Evolutionary conservation across 1,140 invertebrate genomes (phyloP).

Genomic region (Cheumatopsyche charites): DNA sequence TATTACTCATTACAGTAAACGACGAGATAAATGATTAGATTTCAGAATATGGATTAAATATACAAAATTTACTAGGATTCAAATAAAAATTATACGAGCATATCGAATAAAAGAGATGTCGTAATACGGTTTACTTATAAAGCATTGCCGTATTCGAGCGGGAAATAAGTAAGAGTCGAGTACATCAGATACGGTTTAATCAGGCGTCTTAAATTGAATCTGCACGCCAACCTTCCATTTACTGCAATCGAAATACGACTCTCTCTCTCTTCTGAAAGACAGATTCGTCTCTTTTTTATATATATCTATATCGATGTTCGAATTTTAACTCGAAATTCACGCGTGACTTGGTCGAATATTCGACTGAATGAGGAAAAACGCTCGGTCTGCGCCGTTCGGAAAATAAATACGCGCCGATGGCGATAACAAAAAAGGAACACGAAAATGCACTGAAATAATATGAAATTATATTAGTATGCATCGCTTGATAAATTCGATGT

Average conservation of each 20-base stretch:
- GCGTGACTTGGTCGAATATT: conserved; percentile 2
- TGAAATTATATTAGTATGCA: too few species aligned
- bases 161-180: neutral
- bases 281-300: neutral
- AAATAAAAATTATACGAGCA: too few species aligned
- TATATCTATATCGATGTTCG: too few species aligned
- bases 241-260: conserved; percentile 9
- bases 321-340: conserved; percentile 10
- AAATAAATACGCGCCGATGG: too few species aligned
- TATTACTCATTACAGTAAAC: too few species aligned
- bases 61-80: too few species aligned
- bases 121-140: too few species aligned
- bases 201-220: conserved; percentile 17
- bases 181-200: conserved; percentile 17
- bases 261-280: neutral
- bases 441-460: too few species aligned
- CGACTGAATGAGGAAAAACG: neutral
- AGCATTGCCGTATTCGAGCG: neutral
- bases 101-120: too few species aligned
- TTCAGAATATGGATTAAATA: too few species aligned
- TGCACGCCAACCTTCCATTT: conserved; percentile 14
- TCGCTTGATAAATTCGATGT: neutral
- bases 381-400: neutral
- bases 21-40: too few species aligned
- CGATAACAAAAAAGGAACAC: too few species aligned